phyloP scores from a whole-genome alignment of 1,140 invertebrate genomes.

The Eriocheir sinensis region DNA sequence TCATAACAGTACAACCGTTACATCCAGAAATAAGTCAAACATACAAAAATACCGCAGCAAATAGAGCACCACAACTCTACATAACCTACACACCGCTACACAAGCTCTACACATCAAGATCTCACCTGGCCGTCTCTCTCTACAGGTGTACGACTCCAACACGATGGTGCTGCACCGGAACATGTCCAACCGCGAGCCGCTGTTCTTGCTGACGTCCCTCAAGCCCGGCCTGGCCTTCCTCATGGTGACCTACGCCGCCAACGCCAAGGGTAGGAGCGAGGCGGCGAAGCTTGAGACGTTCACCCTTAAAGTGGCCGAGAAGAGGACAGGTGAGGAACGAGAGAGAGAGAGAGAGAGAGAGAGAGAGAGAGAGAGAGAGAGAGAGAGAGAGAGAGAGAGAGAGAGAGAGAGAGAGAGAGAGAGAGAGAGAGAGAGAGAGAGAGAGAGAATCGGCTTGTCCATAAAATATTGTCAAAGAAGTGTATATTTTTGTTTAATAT shows the following conservation, averaged over 20 bases:
- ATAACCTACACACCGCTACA: neutral
- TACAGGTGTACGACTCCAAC: conserved; percentile 65
- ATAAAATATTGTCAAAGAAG: too few species aligned
- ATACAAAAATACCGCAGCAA: too few species aligned
- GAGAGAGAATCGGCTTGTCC: too few species aligned
- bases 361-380: too few species aligned
- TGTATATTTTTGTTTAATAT: too few species aligned
- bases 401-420: too few species aligned
- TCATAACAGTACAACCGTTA: too few species aligned
- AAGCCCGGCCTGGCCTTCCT: conserved; percentile 86
- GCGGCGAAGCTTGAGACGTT: conserved; percentile 91
- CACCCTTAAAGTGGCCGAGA: conserved; percentile 91
- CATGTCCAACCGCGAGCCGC: conserved; percentile 45
- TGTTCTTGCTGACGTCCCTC: conserved; percentile 80
- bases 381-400: too few species aligned
- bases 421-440: too few species aligned
- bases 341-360: too few species aligned
- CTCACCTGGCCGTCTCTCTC: neutral
- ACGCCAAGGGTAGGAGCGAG: conserved; percentile 93
- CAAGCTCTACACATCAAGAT: neutral
- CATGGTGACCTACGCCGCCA: conserved; percentile 91
- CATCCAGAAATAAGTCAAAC: too few species aligned
- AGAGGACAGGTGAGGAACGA: conserved; percentile 89
- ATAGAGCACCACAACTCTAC: too few species aligned
- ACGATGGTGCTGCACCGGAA: conserved; percentile 64